These are phyloP conservation scores for Tethya wilhelma DNA, from an alignment of 37 sponge, comb jelly and placozoan genomes.

Conservation along the genomic window DNA sequence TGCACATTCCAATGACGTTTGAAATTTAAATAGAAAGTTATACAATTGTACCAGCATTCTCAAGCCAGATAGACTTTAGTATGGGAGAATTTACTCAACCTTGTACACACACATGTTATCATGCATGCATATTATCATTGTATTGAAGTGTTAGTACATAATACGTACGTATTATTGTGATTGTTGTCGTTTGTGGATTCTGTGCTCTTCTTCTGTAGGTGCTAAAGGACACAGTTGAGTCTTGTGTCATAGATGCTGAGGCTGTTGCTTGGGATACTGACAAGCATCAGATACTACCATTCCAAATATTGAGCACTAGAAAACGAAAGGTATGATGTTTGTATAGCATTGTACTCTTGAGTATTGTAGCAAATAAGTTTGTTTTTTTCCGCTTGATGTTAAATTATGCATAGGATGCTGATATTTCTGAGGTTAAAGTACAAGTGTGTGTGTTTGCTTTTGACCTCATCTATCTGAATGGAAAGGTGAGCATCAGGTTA, in stretches of 20 bases:
- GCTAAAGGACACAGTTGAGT: conserved; percentile 68
- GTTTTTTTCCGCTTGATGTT: no score
- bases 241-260: conserved; percentile 94
- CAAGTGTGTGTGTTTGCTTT: conserved; percentile 98
- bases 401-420: conserved; percentile 71
- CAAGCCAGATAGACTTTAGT: no score
- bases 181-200: neutral
- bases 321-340: conserved; percentile 78
- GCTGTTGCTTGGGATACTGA: conserved; percentile 98
- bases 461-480: conserved; percentile 95
- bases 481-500: conserved; percentile 53
- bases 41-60: no score
- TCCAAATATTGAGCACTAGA: conserved; percentile 95
- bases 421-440: conserved; percentile 83
- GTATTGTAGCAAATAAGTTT: no score
- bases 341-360: no score
- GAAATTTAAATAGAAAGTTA: no score
- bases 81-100: neutral
- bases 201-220: conserved; percentile 52
- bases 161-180: neutral
- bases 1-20: no score
- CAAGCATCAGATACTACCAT: conserved; percentile 91
- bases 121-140: neutral
- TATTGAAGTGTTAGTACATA: neutral
- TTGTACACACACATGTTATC: neutral